Percentiles rank a stretch among this genome's conserved stretches.
Evolutionary conservation across 2,888 invertebrate species (phyloP).

Genomic region (Operophtera brumata): DNA sequence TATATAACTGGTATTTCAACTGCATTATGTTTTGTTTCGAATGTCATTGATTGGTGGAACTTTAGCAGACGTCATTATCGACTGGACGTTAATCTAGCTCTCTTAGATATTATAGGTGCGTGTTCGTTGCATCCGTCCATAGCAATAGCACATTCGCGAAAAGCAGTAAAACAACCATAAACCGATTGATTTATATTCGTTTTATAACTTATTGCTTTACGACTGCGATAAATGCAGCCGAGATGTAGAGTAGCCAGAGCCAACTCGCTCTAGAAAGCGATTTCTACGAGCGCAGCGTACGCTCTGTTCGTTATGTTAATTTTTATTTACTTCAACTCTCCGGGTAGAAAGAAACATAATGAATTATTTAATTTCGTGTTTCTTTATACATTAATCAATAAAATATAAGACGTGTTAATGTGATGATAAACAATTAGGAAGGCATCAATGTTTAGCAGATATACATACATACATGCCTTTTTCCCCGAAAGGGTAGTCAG

Average conservation of each 20-base stretch:
- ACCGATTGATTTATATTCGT: conserved; percentile 68
- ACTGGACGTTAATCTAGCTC: conserved; percentile 22
- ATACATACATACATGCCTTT: too few relatives aligned
- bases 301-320: conserved; percentile 3
- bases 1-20: too few relatives aligned
- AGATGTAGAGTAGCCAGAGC: conserved; percentile 51
- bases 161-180: conserved; percentile 63
- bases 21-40: conserved; percentile 7
- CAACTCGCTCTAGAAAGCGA: conserved; percentile 24
- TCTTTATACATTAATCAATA: conserved; percentile 3
- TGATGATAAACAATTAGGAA: background rate
- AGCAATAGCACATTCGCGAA: conserved; percentile 63
- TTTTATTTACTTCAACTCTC: conserved; percentile 1
- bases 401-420: background rate
- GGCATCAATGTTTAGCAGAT: background rate
- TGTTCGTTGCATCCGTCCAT: conserved; percentile 46
- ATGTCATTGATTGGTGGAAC: conserved; percentile 11
- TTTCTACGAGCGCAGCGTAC: conserved; percentile 4
- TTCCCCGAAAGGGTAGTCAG: too few relatives aligned
- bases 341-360: conserved; percentile 7
- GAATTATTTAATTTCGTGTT: conserved; percentile 7
- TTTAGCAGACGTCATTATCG: conserved; percentile 19
- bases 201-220: conserved; percentile 69
- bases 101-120: conserved; percentile 26
- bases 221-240: conserved; percentile 59